These are phyloP conservation scores for Anguilla obscura DNA, from an alignment of 2,797 vertebrate species.

Conservation along the genomic window DNA sequence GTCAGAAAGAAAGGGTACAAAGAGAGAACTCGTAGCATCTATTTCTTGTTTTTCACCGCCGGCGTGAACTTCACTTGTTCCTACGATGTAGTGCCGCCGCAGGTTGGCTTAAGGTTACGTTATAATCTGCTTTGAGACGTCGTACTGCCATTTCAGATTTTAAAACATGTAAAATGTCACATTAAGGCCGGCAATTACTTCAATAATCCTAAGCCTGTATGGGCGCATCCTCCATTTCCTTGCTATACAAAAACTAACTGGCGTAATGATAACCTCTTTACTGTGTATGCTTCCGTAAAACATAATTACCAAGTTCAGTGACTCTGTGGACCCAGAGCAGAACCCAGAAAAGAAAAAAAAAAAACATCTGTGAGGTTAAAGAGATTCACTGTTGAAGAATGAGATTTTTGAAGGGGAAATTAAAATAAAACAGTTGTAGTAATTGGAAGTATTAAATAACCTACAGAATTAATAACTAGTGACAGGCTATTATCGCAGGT, in stretches of 20 bases:
- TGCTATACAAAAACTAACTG: not conserved
- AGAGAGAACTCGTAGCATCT: not conserved
- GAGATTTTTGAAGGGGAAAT: slow-evolving; percentile 33
- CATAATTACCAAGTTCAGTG: slow-evolving; percentile 52
- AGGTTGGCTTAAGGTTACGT: not conserved
- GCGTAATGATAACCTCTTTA: slow-evolving; percentile 54
- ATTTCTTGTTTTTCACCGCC: not conserved
- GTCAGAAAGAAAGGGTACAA: not conserved
- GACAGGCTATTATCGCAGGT: slow-evolving; percentile 42
- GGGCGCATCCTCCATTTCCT: not conserved
- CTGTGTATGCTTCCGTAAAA: slow-evolving; percentile 48
- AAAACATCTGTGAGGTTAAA: slow-evolving; percentile 40
- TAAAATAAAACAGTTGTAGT: slow-evolving; percentile 34
- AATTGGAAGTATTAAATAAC: slow-evolving; percentile 32
- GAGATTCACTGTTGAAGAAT: slow-evolving; percentile 28
- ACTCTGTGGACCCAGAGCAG: slow-evolving; percentile 37
- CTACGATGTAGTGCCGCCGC: not conserved
- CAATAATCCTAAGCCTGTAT: not conserved
- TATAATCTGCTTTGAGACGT: not conserved
- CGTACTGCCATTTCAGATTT: not conserved
- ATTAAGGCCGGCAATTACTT: not conserved
- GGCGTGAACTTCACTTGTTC: not conserved
- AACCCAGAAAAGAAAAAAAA: slow-evolving; percentile 32
- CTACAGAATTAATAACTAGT: slow-evolving; percentile 43
- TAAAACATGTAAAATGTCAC: not conserved